Base-by-base conservation (phyloP, 1,140 invertebrate species). In the Stegodyphus dumicola region DNA sequence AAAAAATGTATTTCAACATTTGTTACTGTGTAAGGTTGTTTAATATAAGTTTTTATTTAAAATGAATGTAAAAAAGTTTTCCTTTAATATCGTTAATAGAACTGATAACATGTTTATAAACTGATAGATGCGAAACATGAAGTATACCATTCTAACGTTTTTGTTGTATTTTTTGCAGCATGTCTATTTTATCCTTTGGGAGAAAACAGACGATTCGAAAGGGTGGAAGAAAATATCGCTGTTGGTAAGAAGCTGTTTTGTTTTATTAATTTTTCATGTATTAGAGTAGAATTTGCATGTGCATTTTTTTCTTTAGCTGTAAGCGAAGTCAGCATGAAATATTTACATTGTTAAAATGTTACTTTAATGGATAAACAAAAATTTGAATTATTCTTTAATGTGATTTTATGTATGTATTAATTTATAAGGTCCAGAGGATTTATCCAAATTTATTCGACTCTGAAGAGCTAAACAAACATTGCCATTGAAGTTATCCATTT, bases 141-240 rank as follows among this genome's bases (percentile, higher is more conserved):
- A 33, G 33, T 1, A 33, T 33, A 33, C 33, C 33, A 33, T 33
- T 33, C 33, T 33, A 33, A 33, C 33, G 33, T 33, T 33, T n/a
- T 33, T 33, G 33, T 33, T 33, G 1, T 33, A 33, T 56, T 75
- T 33, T 84, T 85, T 84, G 53, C 71, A 77, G 95, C 93, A 90
- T 95, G 95, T 89, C 94, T 95, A 90, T 95, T 95, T 90, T 94
- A 94, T 89, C 94, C 94, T 0, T 89, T 93, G 1, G 94, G 94
- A 7, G 94, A 95, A 89, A 95, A 95, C 88, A 89, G 95, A 79
- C 92, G 94, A 86, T 95, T 95, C 88, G 94, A 95, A 6, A 91
- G 94, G 88, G 93, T 95, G 84, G 94, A 94, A 6, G 89, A 89
- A 85, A 89, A 89, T 79, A 88, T 89, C 51, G 85, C 87, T 52